phyloP scores from a whole-genome alignment of 2,113 vertebrate species.

The Coptodon rendalli region DNA sequence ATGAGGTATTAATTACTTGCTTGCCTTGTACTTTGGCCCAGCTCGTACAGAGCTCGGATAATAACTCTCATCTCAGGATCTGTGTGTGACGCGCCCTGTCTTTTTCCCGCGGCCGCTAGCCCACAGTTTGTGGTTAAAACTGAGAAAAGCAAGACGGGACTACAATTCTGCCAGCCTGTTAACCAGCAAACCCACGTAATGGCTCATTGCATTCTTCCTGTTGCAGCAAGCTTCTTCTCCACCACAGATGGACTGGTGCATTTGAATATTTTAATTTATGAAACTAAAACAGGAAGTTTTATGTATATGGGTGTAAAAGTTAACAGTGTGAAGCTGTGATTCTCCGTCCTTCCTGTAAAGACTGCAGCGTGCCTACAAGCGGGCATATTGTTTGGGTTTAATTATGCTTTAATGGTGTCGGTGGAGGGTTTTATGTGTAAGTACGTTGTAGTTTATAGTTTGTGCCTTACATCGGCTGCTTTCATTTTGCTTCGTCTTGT shows the following conservation, averaged over 20 bases:
- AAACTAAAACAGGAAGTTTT: background rate
- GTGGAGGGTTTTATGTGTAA: background rate
- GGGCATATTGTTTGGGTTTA: background rate
- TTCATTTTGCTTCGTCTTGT: background rate
- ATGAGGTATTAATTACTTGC: constrained; percentile 23
- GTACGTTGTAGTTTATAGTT: background rate
- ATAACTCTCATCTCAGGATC: constrained; percentile 24
- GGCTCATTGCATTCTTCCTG: constrained; percentile 3
- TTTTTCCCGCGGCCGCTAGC: background rate
- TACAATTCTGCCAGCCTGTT: background rate
- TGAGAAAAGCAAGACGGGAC: background rate
- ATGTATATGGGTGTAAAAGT: background rate
- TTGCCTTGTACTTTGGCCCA: background rate
- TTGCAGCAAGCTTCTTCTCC: background rate
- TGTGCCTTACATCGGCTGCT: background rate
- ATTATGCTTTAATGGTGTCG: background rate
- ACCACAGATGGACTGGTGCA: background rate
- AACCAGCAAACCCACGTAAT: background rate
- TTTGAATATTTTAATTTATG: background rate
- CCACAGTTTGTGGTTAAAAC: constrained; percentile 16
- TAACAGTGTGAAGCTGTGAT: background rate
- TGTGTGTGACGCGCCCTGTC: background rate
- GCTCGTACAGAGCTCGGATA: background rate
- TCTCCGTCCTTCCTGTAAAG: background rate
- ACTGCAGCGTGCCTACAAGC: background rate